Evolutionary conservation across 2,797 vertebrate species (phyloP).

Genomic region (Myotis pilosus): DNA sequence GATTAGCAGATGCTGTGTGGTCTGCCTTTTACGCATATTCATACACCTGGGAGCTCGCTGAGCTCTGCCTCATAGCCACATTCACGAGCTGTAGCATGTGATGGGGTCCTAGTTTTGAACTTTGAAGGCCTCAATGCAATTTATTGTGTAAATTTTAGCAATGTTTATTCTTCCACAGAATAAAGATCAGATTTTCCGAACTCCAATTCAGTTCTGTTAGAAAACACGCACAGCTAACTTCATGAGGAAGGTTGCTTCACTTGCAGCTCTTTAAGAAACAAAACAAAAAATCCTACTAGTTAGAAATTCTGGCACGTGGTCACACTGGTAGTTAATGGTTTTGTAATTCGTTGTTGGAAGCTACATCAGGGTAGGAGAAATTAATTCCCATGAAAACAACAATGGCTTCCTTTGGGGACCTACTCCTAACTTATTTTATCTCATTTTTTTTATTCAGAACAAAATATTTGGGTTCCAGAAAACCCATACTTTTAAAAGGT

Average conservation of each 20-base stretch:
- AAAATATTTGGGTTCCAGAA: not conserved
- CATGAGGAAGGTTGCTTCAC: not conserved
- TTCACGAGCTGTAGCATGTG: not conserved
- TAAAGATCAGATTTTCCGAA: constrained; percentile 14
- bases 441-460: constrained; percentile 7
- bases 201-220: not conserved
- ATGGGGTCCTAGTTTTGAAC: not conserved
- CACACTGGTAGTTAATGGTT: not conserved
- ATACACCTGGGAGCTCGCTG: fast-evolving
- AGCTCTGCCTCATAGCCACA: not conserved
- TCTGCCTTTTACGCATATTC: not conserved
- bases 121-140: no score
- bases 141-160: not conserved
- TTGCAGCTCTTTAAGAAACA: not conserved
- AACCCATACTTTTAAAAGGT: not conserved
- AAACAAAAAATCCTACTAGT: not conserved
- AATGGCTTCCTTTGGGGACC: not conserved
- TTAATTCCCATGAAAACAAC: not conserved
- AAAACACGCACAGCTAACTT: not conserved
- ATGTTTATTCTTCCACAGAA: not conserved
- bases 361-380: not conserved
- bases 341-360: not conserved
- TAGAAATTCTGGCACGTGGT: not conserved
- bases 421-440: not conserved
- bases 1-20: not conserved